A percentile compares a stretch with the other conserved stretches of the same genome.
Conservation (phyloP, 2,888 invertebrate genomes). For the Galerucella nymphaeae region DNA sequence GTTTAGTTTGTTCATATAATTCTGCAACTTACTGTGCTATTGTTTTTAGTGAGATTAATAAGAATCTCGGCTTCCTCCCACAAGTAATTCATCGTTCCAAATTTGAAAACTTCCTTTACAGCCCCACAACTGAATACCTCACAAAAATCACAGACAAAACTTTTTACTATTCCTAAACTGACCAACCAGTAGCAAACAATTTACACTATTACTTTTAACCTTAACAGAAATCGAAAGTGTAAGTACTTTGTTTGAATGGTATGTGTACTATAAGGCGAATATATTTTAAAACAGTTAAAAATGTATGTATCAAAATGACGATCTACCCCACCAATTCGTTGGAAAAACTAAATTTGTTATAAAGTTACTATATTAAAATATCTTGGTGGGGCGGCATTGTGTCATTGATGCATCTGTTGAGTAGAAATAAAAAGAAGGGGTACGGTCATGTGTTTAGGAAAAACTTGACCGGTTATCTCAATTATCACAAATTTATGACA, state of each 20-base stretch:
- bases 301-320: constrained; percentile 10
- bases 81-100: constrained; percentile 46
- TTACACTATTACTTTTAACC: constrained; percentile 1
- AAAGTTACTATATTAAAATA: neutral
- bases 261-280: neutral
- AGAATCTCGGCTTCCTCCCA: constrained; percentile 50
- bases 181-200: neutral
- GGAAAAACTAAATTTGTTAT: constrained; percentile 7
- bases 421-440: neutral
- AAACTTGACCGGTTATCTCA: neutral
- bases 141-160: neutral
- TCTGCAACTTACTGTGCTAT: constrained; percentile 44
- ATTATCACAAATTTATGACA: neutral
- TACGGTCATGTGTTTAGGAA: neutral
- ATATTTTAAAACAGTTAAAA: constrained; percentile 15
- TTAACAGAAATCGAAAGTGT: constrained; percentile 14
- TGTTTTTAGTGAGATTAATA: constrained; percentile 47
- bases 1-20: too few species aligned
- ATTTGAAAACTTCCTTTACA: too few species aligned
- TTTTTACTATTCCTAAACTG: neutral
- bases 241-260: neutral
- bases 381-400: constrained; percentile 4
- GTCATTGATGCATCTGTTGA: constrained; percentile 12
- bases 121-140: neutral
- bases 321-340: constrained; percentile 11